A percentile compares a stretch with the other conserved stretches of the same genome.
These are phyloP conservation scores for Anas platyrhynchos DNA, from an alignment of 2,113 vertebrate species.

Conservation along the genomic window DNA sequence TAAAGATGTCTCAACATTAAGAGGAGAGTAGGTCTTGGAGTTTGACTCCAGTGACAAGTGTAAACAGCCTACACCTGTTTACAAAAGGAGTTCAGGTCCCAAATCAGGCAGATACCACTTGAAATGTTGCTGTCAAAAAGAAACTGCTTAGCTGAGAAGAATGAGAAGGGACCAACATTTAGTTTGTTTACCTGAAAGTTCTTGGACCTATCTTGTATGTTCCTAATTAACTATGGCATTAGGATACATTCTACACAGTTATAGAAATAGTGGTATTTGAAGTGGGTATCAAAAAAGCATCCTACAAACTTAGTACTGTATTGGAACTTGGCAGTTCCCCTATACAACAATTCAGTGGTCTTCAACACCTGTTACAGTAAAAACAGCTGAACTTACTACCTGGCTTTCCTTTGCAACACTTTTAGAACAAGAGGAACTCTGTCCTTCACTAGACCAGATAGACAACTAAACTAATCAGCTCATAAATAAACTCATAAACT, in stretches of 20 bases:
- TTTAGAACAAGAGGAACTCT: neutral
- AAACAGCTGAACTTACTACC: neutral
- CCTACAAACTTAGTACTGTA: neutral
- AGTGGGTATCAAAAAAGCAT: neutral
- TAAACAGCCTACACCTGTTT: neutral
- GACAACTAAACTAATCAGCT: neutral
- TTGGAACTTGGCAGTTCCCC: neutral
- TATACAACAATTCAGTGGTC: neutral
- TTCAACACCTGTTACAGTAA: neutral
- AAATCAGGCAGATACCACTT: neutral
- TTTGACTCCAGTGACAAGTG: neutral
- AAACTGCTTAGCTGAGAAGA: neutral
- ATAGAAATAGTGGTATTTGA: neutral
- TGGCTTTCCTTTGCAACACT: neutral
- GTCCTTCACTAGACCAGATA: neutral
- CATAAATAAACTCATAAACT: neutral
- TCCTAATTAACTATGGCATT: neutral
- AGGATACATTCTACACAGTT: neutral
- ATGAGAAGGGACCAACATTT: neutral
- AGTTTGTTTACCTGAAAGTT: neutral
- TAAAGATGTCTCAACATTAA: neutral
- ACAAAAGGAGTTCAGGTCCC: neutral
- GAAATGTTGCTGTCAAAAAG: neutral
- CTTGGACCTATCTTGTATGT: accelerated
- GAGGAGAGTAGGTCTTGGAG: neutral